phyloP scores from a whole-genome alignment of 1,140 invertebrate genomes.

The Camponotus vicinus region DNA sequence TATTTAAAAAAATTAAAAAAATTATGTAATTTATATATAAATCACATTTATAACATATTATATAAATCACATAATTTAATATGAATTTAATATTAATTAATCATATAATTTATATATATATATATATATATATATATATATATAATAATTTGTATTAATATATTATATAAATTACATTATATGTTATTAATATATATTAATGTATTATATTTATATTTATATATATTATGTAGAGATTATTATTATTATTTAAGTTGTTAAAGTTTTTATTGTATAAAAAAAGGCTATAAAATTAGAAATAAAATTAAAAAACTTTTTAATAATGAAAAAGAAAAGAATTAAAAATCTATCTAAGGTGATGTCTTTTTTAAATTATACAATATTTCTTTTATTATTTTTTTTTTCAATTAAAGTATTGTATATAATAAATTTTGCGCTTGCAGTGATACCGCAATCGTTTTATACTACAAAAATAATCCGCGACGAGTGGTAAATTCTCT shows the following conservation, averaged over 20 bases:
- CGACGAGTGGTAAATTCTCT: constrained; percentile 7
- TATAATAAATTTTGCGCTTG: background rate
- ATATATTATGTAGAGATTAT: background rate
- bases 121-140: too few relatives aligned
- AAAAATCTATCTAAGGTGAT: background rate
- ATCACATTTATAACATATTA: too few relatives aligned
- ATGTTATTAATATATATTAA: too few relatives aligned
- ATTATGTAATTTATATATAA: background rate
- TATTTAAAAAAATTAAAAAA: background rate
- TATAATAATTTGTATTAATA: too few relatives aligned
- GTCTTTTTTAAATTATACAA: background rate
- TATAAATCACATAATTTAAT: too few relatives aligned
- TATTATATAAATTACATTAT: too few relatives aligned
- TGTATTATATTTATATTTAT: too few relatives aligned
- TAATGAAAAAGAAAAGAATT: background rate
- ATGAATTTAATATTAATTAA: too few relatives aligned
- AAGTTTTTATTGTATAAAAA: background rate
- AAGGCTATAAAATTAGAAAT: background rate
- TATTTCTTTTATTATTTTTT: background rate
- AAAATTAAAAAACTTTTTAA: background rate
- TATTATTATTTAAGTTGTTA: background rate
- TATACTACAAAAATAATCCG: constrained; percentile 12
- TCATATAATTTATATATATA: too few relatives aligned
- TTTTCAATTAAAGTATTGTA: constrained; percentile 3
- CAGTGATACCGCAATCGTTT: background rate